These are phyloP conservation scores for Hyles vespertilio DNA, from an alignment of 1,140 invertebrate genomes.

Conservation along the genomic window DNA sequence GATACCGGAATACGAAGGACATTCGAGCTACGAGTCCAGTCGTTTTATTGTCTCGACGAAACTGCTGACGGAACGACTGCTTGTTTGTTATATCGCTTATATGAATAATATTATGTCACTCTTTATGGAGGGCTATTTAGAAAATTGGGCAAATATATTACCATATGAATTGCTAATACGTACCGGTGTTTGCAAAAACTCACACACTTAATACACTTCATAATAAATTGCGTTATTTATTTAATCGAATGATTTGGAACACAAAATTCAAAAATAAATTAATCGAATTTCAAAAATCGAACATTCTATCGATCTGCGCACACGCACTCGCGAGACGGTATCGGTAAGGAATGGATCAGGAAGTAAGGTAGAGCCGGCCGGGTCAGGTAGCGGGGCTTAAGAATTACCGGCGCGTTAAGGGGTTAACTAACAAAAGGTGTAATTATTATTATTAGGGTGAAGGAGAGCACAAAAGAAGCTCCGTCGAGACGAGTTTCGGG, in stretches of 20 bases:
- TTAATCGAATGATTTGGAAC: background rate
- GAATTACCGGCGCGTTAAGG: constrained; percentile 63
- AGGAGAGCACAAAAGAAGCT: constrained; percentile 41
- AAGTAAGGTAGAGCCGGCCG: constrained; percentile 47
- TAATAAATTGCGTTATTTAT: too few relatives aligned
- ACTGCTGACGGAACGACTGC: constrained; percentile 46
- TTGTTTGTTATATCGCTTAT: constrained; percentile 45
- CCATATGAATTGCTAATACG: too few relatives aligned
- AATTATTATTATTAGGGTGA: constrained; percentile 67
- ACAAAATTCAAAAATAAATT: background rate
- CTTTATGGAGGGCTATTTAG: constrained; percentile 33
- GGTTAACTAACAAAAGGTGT: constrained; percentile 68
- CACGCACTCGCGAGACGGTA: constrained; percentile 56
- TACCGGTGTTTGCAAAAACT: too few relatives aligned
- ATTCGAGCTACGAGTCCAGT: constrained; percentile 60
- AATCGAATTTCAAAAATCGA: constrained; percentile 25
- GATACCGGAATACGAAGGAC: constrained; percentile 47
- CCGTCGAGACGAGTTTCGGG: constrained; percentile 39
- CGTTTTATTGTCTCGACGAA: constrained; percentile 60
- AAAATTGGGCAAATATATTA: constrained; percentile 16
- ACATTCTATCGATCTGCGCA: constrained; percentile 49
- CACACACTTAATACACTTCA: too few relatives aligned
- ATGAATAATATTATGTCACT: constrained; percentile 51
- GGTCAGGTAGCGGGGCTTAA: constrained; percentile 67
- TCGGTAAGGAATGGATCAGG: constrained; percentile 61